phyloP scores from a whole-genome alignment of 2,797 vertebrate species.

The Cephalopachus bancanus region DNA sequence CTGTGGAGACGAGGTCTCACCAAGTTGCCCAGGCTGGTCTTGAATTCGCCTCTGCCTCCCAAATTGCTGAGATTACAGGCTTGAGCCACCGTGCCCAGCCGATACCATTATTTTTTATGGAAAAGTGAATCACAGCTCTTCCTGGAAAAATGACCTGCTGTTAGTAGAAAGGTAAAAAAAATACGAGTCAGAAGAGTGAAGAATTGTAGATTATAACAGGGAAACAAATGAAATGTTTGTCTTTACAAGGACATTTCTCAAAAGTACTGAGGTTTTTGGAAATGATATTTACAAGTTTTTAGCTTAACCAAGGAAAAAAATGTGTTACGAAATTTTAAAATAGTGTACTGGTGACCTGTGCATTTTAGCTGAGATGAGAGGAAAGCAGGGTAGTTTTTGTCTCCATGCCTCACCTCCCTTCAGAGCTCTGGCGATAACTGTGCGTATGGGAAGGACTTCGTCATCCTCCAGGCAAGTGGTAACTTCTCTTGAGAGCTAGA shows the following conservation, averaged over 20 bases:
- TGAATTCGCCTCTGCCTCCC: too few species aligned
- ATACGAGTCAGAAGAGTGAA: background rate
- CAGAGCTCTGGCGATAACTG: background rate
- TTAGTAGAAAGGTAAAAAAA: background rate
- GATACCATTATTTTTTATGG: slow-evolving; percentile 7
- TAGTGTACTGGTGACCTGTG: background rate
- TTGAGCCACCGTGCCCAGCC: too few species aligned
- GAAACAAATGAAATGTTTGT: background rate
- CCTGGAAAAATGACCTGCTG: background rate
- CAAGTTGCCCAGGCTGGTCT: too few species aligned
- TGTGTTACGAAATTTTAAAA: background rate
- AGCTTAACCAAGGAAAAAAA: background rate
- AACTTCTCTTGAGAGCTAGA: background rate
- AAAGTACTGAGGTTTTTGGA: background rate
- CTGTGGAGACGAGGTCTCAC: too few species aligned
- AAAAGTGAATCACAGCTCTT: background rate
- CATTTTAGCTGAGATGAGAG: background rate
- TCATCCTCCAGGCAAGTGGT: background rate
- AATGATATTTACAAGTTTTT: background rate
- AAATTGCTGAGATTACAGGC: too few species aligned
- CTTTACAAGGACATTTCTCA: background rate
- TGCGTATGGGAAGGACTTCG: background rate
- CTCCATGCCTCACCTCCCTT: background rate
- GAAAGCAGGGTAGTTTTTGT: background rate
- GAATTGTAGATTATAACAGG: background rate